Evolutionary conservation across 2,113 vertebrate genomes (phyloP), one percentile per base, ranked within the genome.

Genomic region (Stomatorhinus ivindoensis): DNA sequence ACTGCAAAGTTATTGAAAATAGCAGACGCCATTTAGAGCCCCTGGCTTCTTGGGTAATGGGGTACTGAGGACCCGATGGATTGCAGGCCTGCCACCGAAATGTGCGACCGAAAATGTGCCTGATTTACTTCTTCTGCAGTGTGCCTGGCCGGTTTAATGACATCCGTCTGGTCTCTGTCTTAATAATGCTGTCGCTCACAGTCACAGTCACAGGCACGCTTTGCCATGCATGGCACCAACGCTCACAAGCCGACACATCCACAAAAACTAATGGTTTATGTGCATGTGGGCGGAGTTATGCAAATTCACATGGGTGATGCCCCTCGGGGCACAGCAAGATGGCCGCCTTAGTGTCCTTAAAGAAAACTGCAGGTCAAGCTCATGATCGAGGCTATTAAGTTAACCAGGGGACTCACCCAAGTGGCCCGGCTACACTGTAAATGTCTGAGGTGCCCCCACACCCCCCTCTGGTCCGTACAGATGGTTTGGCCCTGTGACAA

Each of bases 401-500:
- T 91, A 88, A 88, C 58, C 35, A 83, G 88, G 90, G 90, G 69
- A 93, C 88, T 83, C 91, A 93, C 93, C 90, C 89, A 90, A 93
- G 92, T 90, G 88, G 90, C 94, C 93, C 89, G 91, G 92, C 93
- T 90, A 88, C 89, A 87, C 91, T 90, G 91, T 91, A 93, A 93
- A 92, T 89, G 89, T 90, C 94, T 92, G 91, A 91, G 90, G 93
- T 94, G 93, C 93, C 90, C 92, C 91, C 91, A 11, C 73, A 39
- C 73, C 73, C 73, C 35, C 73, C 31, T 27, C 35, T 92, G 92
- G 92, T 95, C 92, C 91, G 90, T 93, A 93, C 95, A 94, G 93
- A 95, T 95, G 95, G 95, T 95, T 95, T 96, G 95, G 94, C 94
- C 92, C 91, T 48, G 90, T 93, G 95, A 96, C 95, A 95, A 95